Evolutionary conservation across 1,140 invertebrate genomes (phyloP).

Genomic region (Cataglyphis hispanica): DNA sequence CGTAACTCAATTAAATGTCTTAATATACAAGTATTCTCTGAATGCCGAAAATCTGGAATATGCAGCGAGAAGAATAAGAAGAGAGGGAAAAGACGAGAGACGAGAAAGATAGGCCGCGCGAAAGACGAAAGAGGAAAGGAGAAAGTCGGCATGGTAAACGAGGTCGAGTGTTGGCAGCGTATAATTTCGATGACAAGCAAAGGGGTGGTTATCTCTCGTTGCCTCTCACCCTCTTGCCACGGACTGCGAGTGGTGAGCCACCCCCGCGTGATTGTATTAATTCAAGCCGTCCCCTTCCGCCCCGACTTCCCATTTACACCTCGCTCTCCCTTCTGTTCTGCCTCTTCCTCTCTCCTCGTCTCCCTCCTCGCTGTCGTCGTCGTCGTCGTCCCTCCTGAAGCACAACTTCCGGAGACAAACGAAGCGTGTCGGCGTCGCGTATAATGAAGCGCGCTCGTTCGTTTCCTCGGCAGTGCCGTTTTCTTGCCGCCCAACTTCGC

Average conservation of each 20-base stretch:
- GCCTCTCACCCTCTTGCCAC: constrained; percentile 63
- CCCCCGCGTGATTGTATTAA: constrained; percentile 83
- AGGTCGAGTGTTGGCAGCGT: constrained; percentile 74
- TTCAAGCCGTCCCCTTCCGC: constrained; percentile 79
- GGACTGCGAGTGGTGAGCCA: constrained; percentile 68
- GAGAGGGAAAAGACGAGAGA: constrained; percentile 26
- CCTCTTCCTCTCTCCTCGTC: constrained; percentile 53
- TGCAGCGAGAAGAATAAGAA: background rate
- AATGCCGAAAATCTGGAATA: constrained; percentile 36
- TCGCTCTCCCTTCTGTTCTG: constrained; percentile 67
- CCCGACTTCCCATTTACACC: constrained; percentile 73
- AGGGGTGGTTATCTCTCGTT: constrained; percentile 75
- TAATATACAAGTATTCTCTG: constrained; percentile 39
- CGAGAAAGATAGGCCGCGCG: background rate
- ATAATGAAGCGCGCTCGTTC: constrained; percentile 86
- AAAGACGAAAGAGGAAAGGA: background rate
- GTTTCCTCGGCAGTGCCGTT: constrained; percentile 64
- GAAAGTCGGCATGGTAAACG: constrained; percentile 70
- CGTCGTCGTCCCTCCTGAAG: constrained; percentile 77
- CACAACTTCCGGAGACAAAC: constrained; percentile 85
- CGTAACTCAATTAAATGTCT: constrained; percentile 49
- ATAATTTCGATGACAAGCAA: constrained; percentile 80
- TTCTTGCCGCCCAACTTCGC: constrained; percentile 46
- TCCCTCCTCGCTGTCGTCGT: constrained; percentile 8
- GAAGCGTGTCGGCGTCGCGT: constrained; percentile 86